Evolutionary conservation across 2,797 vertebrate species (phyloP), one percentile per base, ranked within the genome.

Genomic region (Natrix natrix): DNA sequence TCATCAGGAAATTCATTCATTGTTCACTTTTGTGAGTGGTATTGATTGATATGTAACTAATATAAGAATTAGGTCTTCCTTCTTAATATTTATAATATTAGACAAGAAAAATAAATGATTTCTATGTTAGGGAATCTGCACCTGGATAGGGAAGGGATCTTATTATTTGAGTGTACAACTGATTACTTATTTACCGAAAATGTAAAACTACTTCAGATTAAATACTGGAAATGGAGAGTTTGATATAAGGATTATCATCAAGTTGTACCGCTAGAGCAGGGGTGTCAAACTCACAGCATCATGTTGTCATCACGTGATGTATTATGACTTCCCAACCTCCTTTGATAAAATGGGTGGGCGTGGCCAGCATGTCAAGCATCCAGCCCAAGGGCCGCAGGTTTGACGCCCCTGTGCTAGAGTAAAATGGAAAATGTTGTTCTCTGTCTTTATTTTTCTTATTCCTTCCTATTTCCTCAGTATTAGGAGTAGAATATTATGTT

Each of bases 181-280:
- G 94, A 95, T 95, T 95, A 78, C 0, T 52, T 63, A 66, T 94
- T 61, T 93, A 95, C 92, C 17, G 63, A 90, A 90, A 88, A 87
- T 83, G 90, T 22, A 94, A 95, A 93, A 55, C 87, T 87, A 5
- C 0, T 52, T 2, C 87, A 94, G 92, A 90, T 89, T 94, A 95
- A 91, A 57, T 69, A 90, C 93, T 88, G 91, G 60, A 91, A 95
- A 94, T 94, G 95, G 95, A 92, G 93, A 94, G 94, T 56, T 61
- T 61, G 59, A 87, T 78, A 16, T 86, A 92, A 92, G 93, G 92
- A 92, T 94, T 94, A 86, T 91, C 91, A 20, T 94, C 59, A 17
- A 94, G 66, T 26, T 6, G 0, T 78, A 88, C 86, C 94, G 89
- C 95, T 1, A 2, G 91, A 90, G 0, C 22, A 60, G 22, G 59